Conservation (phyloP, 2,113 vertebrate genomes). For the Forbesichthys papilliferus region DNA sequence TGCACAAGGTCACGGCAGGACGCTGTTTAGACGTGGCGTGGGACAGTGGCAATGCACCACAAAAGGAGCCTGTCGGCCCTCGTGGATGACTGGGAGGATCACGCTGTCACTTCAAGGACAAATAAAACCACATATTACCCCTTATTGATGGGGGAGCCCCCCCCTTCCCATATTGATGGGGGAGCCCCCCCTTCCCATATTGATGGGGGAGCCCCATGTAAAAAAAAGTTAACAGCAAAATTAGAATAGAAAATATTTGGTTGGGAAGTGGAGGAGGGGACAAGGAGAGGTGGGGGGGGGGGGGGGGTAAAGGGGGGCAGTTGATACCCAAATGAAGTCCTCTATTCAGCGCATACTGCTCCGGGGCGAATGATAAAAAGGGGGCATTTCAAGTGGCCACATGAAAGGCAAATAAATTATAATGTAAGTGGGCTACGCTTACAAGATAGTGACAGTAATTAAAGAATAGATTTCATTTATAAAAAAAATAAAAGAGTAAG, state of each 20-base stretch:
- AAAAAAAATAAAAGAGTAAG: slow-evolving; percentile 2
- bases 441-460: slow-evolving; percentile 49
- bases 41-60: slow-evolving; percentile 77
- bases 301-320: slow-evolving; percentile 4
- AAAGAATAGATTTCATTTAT: slow-evolving; percentile 41
- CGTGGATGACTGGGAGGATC: slow-evolving; percentile 72
- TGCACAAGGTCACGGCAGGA: slow-evolving; percentile 80
- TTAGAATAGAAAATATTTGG: slow-evolving; percentile 51
- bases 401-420: slow-evolving; percentile 60
- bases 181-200: slow-evolving; percentile 47
- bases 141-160: slow-evolving; percentile 37
- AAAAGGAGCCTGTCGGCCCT: slow-evolving; percentile 68
- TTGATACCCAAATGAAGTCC: slow-evolving; percentile 53
- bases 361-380: slow-evolving; percentile 39
- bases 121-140: slow-evolving; percentile 63
- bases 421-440: slow-evolving; percentile 41
- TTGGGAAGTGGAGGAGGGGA: slow-evolving; percentile 32
- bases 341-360: slow-evolving; percentile 49
- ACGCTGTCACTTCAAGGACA: slow-evolving; percentile 68
- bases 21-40: slow-evolving; percentile 81
- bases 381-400: slow-evolving; percentile 51
- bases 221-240: slow-evolving; percentile 71
- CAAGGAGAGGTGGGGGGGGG: slow-evolving; percentile 26
- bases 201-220: slow-evolving; percentile 54
- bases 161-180: slow-evolving; percentile 46